Evolutionary conservation across 2,113 vertebrate species (phyloP), one percentile per base, ranked within the genome.

Genomic region (Tor tambroides): DNA sequence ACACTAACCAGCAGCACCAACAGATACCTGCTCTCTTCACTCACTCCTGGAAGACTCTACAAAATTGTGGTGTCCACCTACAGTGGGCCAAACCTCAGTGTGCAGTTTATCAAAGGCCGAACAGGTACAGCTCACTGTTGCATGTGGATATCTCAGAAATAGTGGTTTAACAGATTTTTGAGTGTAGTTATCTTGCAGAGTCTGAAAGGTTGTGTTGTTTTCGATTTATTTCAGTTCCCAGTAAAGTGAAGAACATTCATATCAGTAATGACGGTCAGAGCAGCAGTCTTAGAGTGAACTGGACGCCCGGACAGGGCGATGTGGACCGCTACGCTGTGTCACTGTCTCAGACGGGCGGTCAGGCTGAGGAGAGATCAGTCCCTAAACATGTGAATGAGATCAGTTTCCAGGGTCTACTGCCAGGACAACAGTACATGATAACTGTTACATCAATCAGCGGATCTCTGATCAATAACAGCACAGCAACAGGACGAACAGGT

Each of bases 21-120:
- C 0, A 93, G 95, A 82, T 98, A 95, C 54, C 82, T 91, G 78
- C 96, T 99, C 86, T 95, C 95, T 14, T 96, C 97, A 3, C 95
- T 99, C 83, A 98, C 96, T 1, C 97, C 98, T 0, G 98, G 98
- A 26, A 97, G 98, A 10, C 96, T 96, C 1, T 99, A 99, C 91
- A 99, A 98, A 93, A 96, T 99, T 87, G 94, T 98, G 46, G 97
- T 99, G 49, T 95, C 97, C 85, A 98, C 98, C 4, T 96, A 97
- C 93, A 99, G 97, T 28, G 98, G 98, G 6, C 96, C 97, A 11
- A 96, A 97, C 84, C 97, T 98, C 84, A 95, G 94, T 84, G 94
- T 97, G 75, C 94, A 94, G 89, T 97, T 97, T 91, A 97, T 97
- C n/a, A 96, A 98, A 91, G 97, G 96, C 81, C 94, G 97, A 61